Evolutionary conservation across 2,113 vertebrate species (phyloP).

Genomic region (Mus pahari): DNA sequence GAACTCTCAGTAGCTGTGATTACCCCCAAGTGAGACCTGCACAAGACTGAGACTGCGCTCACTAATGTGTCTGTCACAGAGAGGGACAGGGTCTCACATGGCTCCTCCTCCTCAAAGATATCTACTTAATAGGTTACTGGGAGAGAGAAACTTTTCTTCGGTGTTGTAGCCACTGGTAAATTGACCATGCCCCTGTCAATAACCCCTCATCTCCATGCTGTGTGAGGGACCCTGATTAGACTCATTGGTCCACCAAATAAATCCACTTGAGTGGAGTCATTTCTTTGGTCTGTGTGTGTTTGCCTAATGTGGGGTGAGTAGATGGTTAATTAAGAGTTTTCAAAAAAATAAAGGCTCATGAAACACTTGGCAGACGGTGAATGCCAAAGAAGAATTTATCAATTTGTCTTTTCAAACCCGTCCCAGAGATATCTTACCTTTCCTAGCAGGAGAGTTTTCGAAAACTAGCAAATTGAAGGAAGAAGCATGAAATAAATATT

Average conservation of each 20-base stretch:
- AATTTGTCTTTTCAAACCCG: background rate
- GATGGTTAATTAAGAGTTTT: background rate
- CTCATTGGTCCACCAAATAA: no score
- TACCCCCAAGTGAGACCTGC: background rate
- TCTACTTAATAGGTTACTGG: background rate
- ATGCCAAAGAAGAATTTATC: constrained; percentile 11
- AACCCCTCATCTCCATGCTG: background rate
- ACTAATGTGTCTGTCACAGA: background rate
- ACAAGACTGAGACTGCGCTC: background rate
- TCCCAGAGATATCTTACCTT: background rate
- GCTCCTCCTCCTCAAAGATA: no score
- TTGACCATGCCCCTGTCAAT: background rate
- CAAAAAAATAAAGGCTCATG: background rate
- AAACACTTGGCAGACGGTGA: background rate
- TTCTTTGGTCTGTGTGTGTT: background rate
- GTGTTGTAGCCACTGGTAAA: background rate
- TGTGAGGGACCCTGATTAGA: background rate
- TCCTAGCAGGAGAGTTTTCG: background rate
- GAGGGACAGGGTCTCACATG: background rate
- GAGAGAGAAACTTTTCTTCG: background rate
- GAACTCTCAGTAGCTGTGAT: background rate
- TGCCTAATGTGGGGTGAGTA: background rate
- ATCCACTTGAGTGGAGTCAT: background rate
- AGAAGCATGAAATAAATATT: background rate
- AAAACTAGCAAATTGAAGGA: background rate